A percentile compares a stretch with the other conserved stretches of the same genome.
Conservation (phyloP, 2,888 invertebrate species). For the Eudemis profundana region DNA sequence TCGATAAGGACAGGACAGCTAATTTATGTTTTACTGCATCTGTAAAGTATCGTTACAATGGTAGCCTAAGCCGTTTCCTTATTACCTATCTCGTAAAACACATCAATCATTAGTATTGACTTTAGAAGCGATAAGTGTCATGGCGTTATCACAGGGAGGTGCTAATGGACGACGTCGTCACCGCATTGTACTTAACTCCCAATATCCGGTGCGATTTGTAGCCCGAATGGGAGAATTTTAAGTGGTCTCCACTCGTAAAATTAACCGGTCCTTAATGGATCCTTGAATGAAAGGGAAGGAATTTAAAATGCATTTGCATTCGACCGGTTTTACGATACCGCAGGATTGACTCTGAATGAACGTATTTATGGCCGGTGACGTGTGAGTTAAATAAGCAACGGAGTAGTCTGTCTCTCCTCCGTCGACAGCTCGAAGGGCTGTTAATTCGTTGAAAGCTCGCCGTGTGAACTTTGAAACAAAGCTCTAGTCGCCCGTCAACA, state of each 20-base stretch:
- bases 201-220: slow-evolving; percentile 75
- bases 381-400: slow-evolving; percentile 28
- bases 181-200: slow-evolving; percentile 67
- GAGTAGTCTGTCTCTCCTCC: slow-evolving; percentile 35
- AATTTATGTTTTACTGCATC: slow-evolving; percentile 25
- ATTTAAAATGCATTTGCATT: slow-evolving; percentile 62
- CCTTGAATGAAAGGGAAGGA: slow-evolving; percentile 63
- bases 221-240: slow-evolving; percentile 57
- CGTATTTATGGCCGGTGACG: slow-evolving; percentile 35
- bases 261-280: slow-evolving; percentile 69
- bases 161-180: slow-evolving; percentile 70
- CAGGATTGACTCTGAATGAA: slow-evolving; percentile 32
- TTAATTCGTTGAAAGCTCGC: slow-evolving; percentile 66
- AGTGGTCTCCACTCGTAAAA: slow-evolving; percentile 66
- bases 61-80: slow-evolving; percentile 44
- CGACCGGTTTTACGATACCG: slow-evolving; percentile 49
- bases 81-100: slow-evolving; percentile 46
- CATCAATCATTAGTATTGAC: slow-evolving; percentile 61
- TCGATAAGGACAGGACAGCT: slow-evolving; percentile 12
- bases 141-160: slow-evolving; percentile 64
- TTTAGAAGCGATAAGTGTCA: slow-evolving; percentile 61
- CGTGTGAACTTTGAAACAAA: slow-evolving; percentile 71
- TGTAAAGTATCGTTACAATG: slow-evolving; percentile 27
- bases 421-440: slow-evolving; percentile 52
- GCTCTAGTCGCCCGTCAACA: slow-evolving; percentile 63